Percentiles rank a stretch among this genome's conserved stretches.
phyloP scores from a whole-genome alignment of 2,888 invertebrate genomes.

The Coelinius sp. region DNA sequence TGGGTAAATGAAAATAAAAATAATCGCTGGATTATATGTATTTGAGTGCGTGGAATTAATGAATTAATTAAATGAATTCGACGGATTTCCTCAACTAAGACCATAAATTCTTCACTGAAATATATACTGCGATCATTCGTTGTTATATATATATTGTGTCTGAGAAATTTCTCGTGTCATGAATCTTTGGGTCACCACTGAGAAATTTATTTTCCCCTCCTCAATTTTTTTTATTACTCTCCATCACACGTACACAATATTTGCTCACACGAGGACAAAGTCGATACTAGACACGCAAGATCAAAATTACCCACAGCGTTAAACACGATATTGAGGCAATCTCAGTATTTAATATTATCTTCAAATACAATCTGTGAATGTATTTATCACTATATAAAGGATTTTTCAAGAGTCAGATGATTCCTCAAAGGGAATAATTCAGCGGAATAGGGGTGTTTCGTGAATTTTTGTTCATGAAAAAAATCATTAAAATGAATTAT shows the following conservation, averaged over 20 bases:
- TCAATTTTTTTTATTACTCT: neutral
- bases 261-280: conserved; percentile 49
- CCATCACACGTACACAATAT: conserved; percentile 9
- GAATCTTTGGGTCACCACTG: neutral
- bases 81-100: too few relatives aligned
- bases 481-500: too few relatives aligned
- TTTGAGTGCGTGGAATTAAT: too few relatives aligned
- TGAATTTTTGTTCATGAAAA: too few relatives aligned
- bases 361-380: neutral
- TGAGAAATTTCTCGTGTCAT: conserved; percentile 27
- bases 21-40: neutral
- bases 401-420: too few relatives aligned
- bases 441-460: too few relatives aligned
- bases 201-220: conserved; percentile 18
- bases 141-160: conserved; percentile 13
- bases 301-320: conserved; percentile 55
- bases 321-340: conserved; percentile 48
- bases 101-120: conserved; percentile 1
- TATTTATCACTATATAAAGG: too few relatives aligned
- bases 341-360: conserved; percentile 10
- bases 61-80: too few relatives aligned
- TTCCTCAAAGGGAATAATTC: too few relatives aligned
- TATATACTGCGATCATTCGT: conserved; percentile 31
- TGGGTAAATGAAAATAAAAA: neutral
- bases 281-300: conserved; percentile 58